Percentiles rank a stretch among this genome's conserved stretches.
Conservation (phyloP, 2,888 invertebrate species). For the Panopea generosa region DNA sequence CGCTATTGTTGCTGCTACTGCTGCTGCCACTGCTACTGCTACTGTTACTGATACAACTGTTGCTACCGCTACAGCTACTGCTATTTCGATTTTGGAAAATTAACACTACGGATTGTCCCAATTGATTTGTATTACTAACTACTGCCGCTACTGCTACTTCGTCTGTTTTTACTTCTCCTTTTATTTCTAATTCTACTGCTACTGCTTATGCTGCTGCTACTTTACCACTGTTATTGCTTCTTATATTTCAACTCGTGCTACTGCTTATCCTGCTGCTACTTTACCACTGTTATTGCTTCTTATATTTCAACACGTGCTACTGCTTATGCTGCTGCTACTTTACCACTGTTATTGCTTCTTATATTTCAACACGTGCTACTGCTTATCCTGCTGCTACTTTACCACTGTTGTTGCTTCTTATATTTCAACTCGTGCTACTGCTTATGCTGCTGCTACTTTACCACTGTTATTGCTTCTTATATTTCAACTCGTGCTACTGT, state of each 20-base stretch:
- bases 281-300: slow-evolving; percentile 18
- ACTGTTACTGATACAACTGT: slow-evolving; percentile 15
- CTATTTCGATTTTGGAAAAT: background rate
- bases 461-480: slow-evolving; percentile 24
- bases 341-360: slow-evolving; percentile 21
- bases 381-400: slow-evolving; percentile 12
- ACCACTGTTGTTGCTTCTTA: slow-evolving; percentile 19
- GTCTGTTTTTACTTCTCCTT: slow-evolving; percentile 8
- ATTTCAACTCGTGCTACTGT: too few species aligned
- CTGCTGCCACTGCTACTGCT: slow-evolving; percentile 23
- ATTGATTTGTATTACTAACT: too few species aligned
- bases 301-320: slow-evolving; percentile 14
- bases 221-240: slow-evolving; percentile 18
- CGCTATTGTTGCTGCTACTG: slow-evolving; percentile 20
- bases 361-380: slow-evolving; percentile 14
- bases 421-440: slow-evolving; percentile 15
- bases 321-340: slow-evolving; percentile 14
- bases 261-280: slow-evolving; percentile 16
- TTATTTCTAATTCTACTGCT: slow-evolving; percentile 11
- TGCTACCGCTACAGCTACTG: slow-evolving; percentile 11
- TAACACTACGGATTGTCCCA: background rate
- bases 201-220: slow-evolving; percentile 17
- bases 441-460: slow-evolving; percentile 15
- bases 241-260: slow-evolving; percentile 15
- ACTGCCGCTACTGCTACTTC: slow-evolving; percentile 14